Base-by-base conservation (phyloP, 23 tunicate species). In the Trididemnum miniatum region DNA sequence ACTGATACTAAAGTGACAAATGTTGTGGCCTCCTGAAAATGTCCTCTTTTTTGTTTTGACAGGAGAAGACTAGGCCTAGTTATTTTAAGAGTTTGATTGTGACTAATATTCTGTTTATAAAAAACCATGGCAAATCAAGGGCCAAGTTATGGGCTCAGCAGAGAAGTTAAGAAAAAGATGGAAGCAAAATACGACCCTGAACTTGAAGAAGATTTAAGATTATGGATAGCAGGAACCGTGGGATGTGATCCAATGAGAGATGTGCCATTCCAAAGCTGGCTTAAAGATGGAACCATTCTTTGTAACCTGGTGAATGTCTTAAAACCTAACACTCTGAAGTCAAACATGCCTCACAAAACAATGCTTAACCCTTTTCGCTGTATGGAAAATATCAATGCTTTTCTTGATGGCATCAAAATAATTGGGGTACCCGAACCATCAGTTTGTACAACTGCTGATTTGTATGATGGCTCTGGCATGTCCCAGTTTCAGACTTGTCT, bases 331-430 rank as follows among this genome's bases (percentile, higher is more conserved):
- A 20, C 52, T 5, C 65, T 89, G 65, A 72, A 64, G 22, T 44
- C 54, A 4, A 79, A 79, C 35, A 76, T 89, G 71, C 95, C 95
- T 0, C 95, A 89, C 39, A 69, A 82, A 72, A 79, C 63, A 9
- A 84, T 89, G 88, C 65, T 89, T n/a, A 89, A 89, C 38, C 95
- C 95, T 20, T 89, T 89, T 60, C 88, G 95, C n/a, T 89, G 95
- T 38, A 89, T 89, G 95, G 95, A 89, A 40, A 89, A 89, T 34
- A 89, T 89, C 1, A 73, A 78, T 39, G 88, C 88, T 22, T 89
- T 89, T 52, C 44, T 89, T 24, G 77, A 79, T 44, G 95, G 84
- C 32, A 80, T 80, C 3, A 79, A 71, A 59, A 54, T 31, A 31
- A 49, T 89, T 27, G 95, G 95, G 7, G 95, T 89, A 29, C 74